Base-by-base conservation (phyloP, 2,113 vertebrate genomes). In the Scomber scombrus region DNA sequence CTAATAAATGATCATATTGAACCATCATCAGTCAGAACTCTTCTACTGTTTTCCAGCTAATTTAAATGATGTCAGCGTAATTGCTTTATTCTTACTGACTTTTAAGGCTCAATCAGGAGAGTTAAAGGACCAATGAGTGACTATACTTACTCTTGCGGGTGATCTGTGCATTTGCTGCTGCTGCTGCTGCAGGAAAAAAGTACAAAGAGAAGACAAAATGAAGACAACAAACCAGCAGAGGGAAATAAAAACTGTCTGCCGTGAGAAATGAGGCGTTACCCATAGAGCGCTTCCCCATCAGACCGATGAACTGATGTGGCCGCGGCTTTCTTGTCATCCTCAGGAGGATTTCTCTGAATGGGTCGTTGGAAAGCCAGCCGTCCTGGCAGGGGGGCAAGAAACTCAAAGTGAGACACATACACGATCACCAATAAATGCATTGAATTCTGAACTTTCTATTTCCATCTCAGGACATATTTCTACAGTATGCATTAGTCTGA, bases 221-320 rank as follows among this genome's bases (percentile, higher is more conserved):
- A 54, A 46, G 11, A 52, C 15, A 11, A 23, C 4, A 2, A 11
- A 9, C 21, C 15, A 3, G 31, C 1, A 63, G 23, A 55, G 15
- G 13, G 0, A 65, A 23, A 54, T 1, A 10, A 16, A 43, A 18
- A 3, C 0, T 11, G 5, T 6, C 5, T 0, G 4, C n/a, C 1
- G 0, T 1, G 0, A 11, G 16, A 29, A 10, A 4, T 0, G 3
- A 56, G 3, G 5, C 83, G 95, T 96, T 93, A 99, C 98, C 97
- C 43, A 95, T 95, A 64, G 98, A 96, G 67, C 98, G 94, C 78
- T 97, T 99, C 78, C 98, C 98, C 98, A 99, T 99, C 81, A 99
- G 95, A 46, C 97, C 97, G 45, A 97, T 96, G 94, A 99, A 99
- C 92, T 98, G 97, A 74, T 97, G 96, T 9, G 97, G 96, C 80